A percentile compares a stretch with the other conserved stretches of the same genome.
phyloP scores from a whole-genome alignment of 1,140 invertebrate genomes.

The Euura lappo region DNA sequence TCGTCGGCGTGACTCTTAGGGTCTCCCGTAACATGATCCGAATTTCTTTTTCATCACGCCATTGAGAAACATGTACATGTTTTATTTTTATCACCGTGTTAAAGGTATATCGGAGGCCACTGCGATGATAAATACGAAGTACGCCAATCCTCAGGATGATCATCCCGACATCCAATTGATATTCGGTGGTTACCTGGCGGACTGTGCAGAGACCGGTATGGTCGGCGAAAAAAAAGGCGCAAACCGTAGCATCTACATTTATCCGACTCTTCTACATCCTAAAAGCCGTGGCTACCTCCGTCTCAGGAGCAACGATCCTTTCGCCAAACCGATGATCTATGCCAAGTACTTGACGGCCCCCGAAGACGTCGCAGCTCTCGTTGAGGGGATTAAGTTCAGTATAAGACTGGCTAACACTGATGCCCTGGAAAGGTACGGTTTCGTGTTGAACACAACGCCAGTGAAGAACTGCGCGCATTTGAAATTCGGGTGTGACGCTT shows the following conservation, averaged over 20 bases:
- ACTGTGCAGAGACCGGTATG: conserved; percentile 84
- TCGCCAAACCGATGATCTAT: conserved; percentile 80
- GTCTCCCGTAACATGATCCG: no score
- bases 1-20: background rate
- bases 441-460: conserved; percentile 73
- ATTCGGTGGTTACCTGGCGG: conserved; percentile 82
- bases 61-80: no score
- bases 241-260: conserved; percentile 65
- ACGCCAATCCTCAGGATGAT: conserved; percentile 74
- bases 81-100: conserved; percentile 17
- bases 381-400: conserved; percentile 79
- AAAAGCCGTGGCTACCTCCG: conserved; percentile 80
- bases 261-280: conserved; percentile 76
- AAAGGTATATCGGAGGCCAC: conserved; percentile 81
- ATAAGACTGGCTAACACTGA: conserved; percentile 70
- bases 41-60: no score
- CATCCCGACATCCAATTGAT: conserved; percentile 86
- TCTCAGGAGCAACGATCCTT: conserved; percentile 77
- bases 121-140: conserved; percentile 82
- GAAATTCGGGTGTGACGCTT: conserved; percentile 76
- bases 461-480: conserved; percentile 75
- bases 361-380: conserved; percentile 74
- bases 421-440: conserved; percentile 73
- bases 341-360: conserved; percentile 82
- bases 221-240: conserved; percentile 71